Evolutionary conservation across 2,113 vertebrate genomes (phyloP).

Genomic region (Aythya baeri): DNA sequence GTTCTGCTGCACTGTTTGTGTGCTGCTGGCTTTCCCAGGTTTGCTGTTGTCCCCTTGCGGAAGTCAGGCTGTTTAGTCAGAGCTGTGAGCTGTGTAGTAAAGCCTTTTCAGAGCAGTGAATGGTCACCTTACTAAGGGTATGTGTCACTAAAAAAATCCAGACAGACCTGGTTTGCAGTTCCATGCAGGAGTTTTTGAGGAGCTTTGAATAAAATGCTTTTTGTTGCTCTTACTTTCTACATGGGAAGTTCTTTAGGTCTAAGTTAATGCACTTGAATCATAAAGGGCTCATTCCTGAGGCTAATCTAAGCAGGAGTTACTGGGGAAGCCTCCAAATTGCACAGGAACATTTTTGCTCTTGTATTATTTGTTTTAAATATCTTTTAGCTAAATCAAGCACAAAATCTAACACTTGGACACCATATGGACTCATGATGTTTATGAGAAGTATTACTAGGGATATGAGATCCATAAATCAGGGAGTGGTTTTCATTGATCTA

Average conservation of each 20-base stretch:
- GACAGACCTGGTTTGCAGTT: background rate
- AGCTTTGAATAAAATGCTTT: background rate
- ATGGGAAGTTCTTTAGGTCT: background rate
- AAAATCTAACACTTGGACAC: slow-evolving; percentile 22
- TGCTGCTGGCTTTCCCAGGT: background rate
- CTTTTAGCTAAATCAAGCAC: background rate
- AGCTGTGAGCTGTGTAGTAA: background rate
- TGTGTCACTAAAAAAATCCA: background rate
- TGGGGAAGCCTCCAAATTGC: background rate
- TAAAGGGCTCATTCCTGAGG: background rate
- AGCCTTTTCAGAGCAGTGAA: background rate
- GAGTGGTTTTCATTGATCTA: slow-evolving; percentile 15
- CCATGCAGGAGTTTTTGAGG: background rate
- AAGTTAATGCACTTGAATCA: background rate
- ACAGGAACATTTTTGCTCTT: background rate
- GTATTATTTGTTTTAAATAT: slow-evolving; percentile 8
- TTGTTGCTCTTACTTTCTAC: background rate
- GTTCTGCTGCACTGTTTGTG: background rate
- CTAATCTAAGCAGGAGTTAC: background rate
- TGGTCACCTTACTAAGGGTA: background rate
- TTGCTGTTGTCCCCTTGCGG: background rate
- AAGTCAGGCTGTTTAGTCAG: background rate
- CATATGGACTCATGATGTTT: slow-evolving; percentile 35
- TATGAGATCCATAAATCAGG: slow-evolving; percentile 20
- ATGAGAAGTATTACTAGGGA: background rate